Percentiles rank a stretch among this genome's conserved stretches.
phyloP scores from a whole-genome alignment of 2,797 vertebrate species.

The Erpetoichthys calabaricus region DNA sequence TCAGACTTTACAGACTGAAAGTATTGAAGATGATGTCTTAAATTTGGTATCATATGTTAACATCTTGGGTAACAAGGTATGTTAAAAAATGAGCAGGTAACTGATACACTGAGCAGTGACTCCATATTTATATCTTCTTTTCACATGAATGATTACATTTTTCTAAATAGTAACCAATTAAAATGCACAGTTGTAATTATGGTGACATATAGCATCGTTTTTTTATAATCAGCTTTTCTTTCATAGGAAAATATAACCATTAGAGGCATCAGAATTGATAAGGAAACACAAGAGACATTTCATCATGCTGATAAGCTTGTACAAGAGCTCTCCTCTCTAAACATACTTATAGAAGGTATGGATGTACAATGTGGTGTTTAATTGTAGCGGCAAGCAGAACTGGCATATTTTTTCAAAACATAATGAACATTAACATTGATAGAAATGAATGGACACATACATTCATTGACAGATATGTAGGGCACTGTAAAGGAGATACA shows the following conservation, averaged over 20 bases:
- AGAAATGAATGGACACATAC: too few species aligned
- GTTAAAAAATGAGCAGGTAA: constrained; percentile 14
- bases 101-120: neutral
- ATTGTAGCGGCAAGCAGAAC: too few species aligned
- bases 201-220: too few species aligned
- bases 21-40: constrained; percentile 43
- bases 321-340: constrained; percentile 56
- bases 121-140: neutral
- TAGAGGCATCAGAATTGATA: constrained; percentile 46
- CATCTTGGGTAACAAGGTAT: constrained; percentile 57
- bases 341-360: constrained; percentile 70
- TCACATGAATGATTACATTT: too few species aligned
- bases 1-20: constrained; percentile 31
- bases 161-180: too few species aligned
- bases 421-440: too few species aligned
- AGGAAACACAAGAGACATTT: constrained; percentile 52
- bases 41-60: constrained; percentile 46
- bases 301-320: constrained; percentile 58
- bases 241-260: constrained; percentile 54
- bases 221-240: constrained; percentile 24
- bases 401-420: too few species aligned
- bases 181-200: too few species aligned
- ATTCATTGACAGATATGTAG: too few species aligned
- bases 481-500: too few species aligned
- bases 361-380: neutral